phyloP scores from a whole-genome alignment of 2,888 invertebrate species.

The Limnephilus marmoratus region DNA sequence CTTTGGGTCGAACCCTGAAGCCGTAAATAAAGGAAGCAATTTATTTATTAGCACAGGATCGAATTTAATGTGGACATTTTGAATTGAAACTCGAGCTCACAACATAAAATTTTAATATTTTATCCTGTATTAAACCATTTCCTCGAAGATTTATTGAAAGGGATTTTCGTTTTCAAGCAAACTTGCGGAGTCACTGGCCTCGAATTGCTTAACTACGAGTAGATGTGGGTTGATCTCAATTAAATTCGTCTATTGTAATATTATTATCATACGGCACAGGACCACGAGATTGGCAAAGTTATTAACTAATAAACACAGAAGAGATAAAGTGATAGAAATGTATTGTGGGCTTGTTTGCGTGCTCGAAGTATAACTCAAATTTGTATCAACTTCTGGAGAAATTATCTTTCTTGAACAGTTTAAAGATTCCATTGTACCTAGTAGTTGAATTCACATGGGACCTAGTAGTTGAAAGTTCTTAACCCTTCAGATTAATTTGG shows the following conservation, averaged over 20 bases:
- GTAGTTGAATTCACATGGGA: no score
- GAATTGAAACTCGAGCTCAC: background rate
- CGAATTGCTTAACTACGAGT: background rate
- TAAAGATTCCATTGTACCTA: no score
- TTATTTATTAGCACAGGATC: background rate
- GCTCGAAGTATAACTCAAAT: no score
- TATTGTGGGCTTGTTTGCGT: no score
- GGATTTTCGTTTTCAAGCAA: no score
- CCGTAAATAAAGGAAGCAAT: background rate
- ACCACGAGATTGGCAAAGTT: background rate
- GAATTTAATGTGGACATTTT: background rate
- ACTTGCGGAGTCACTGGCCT: constrained; percentile 2
- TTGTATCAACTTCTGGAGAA: no score
- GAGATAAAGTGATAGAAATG: no score
- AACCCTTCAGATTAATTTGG: no score
- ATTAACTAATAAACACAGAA: background rate
- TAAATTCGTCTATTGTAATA: constrained; percentile 41
- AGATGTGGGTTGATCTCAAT: constrained; percentile 43
- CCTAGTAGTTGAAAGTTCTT: no score
- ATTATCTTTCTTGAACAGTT: no score
- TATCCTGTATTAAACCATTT: background rate
- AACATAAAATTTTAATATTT: background rate
- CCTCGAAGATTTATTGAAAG: no score
- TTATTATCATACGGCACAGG: background rate
- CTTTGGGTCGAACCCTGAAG: background rate